Percentiles rank a stretch among this genome's conserved stretches.
Evolutionary conservation across 1,140 invertebrate genomes (phyloP).

Genomic region (Dreissena rostriformis): DNA sequence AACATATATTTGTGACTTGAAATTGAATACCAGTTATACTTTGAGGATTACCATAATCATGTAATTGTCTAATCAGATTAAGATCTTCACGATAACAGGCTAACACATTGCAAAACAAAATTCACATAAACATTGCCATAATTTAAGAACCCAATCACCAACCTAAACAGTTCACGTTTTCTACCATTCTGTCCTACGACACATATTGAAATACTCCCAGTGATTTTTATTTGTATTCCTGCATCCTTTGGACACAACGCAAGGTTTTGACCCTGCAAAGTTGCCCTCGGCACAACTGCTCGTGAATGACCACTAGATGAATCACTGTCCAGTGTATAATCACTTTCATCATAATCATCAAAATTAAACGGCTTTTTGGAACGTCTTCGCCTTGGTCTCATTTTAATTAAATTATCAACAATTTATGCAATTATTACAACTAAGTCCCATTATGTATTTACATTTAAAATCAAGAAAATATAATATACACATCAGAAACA

Average conservation of each 20-base stretch:
- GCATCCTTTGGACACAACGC: slow-evolving; percentile 47
- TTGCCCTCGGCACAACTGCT: background rate
- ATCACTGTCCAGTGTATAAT: slow-evolving; percentile 49
- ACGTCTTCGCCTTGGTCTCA: slow-evolving; percentile 36
- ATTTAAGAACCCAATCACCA: slow-evolving; percentile 4
- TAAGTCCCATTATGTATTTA: too few relatives aligned
- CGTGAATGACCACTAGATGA: slow-evolving; percentile 7
- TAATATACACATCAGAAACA: too few relatives aligned
- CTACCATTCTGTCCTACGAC: slow-evolving; percentile 45
- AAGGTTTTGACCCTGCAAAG: background rate
- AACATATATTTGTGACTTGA: too few relatives aligned
- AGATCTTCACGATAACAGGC: too few relatives aligned
- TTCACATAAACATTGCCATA: too few relatives aligned
- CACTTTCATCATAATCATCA: slow-evolving; percentile 59
- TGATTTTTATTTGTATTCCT: slow-evolving; percentile 53
- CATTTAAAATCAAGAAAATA: too few relatives aligned
- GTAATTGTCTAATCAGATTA: too few relatives aligned
- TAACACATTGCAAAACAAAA: too few relatives aligned
- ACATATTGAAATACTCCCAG: slow-evolving; percentile 52
- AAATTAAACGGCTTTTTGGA: slow-evolving; percentile 48
- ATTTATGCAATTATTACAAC: background rate
- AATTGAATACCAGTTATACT: too few relatives aligned
- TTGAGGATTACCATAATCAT: too few relatives aligned
- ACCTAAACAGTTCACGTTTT: slow-evolving; percentile 54
- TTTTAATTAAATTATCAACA: slow-evolving; percentile 11